Percentiles rank a stretch among this genome's conserved stretches.
Conservation (phyloP, 2,888 invertebrate genomes). For the Charanyca ferruginea region DNA sequence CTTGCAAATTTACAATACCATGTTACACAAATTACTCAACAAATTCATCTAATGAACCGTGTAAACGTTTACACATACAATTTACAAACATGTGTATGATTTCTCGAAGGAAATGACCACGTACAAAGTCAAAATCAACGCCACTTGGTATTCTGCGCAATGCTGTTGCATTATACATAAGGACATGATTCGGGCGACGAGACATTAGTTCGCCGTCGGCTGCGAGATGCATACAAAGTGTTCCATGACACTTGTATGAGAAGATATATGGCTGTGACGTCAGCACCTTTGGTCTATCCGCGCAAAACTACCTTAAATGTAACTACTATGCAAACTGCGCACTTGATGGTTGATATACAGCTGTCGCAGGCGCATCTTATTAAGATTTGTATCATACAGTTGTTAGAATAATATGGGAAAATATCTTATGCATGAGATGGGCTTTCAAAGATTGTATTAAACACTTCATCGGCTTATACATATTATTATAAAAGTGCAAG, state of each 20-base stretch:
- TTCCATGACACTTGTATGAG: slow-evolving; percentile 55
- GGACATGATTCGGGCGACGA: slow-evolving; percentile 79
- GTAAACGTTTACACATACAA: slow-evolving; percentile 32
- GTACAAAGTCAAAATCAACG: slow-evolving; percentile 49
- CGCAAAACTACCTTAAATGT: slow-evolving; percentile 36
- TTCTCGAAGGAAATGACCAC: slow-evolving; percentile 37
- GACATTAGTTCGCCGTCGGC: slow-evolving; percentile 82
- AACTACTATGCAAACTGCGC: slow-evolving; percentile 47
- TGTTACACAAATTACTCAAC: slow-evolving; percentile 37
- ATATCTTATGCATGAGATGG: slow-evolving; percentile 9
- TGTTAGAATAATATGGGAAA: slow-evolving; percentile 33
- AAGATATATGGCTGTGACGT: slow-evolving; percentile 59
- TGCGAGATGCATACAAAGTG: slow-evolving; percentile 78
- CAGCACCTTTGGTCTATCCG: slow-evolving; percentile 26
- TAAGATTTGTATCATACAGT: slow-evolving; percentile 40
- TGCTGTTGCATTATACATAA: slow-evolving; percentile 83
- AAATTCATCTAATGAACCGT: slow-evolving; percentile 32
- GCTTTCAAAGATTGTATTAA: slow-evolving; percentile 17
- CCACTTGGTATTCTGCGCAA: slow-evolving; percentile 77
- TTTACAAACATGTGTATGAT: slow-evolving; percentile 24
- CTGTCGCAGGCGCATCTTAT: slow-evolving; percentile 47
- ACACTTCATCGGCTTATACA: slow-evolving; percentile 15
- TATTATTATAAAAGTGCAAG: slow-evolving; percentile 12
- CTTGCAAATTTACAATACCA: slow-evolving; percentile 31
- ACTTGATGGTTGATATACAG: slow-evolving; percentile 42